Evolutionary conservation across 1,140 invertebrate genomes (phyloP), one percentile per base, ranked within the genome.

Genomic region (Papilio polyxenes): DNA sequence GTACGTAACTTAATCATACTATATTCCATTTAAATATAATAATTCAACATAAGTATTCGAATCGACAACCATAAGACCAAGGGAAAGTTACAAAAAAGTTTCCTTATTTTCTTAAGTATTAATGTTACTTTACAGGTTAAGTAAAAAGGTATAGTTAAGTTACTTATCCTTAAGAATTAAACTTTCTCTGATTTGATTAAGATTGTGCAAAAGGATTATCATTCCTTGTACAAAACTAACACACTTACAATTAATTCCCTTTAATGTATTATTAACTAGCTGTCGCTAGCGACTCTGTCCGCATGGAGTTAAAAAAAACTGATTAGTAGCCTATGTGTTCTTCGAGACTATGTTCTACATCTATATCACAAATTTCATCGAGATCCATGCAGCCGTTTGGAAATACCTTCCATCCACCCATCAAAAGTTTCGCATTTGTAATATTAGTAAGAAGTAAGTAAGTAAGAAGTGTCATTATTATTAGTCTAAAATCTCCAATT

Each of bases 121-220:
- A 69, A 69, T 69, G 37, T 69, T 69, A 23, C 20, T 65, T 5
- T 11, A 69, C 65, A 69, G 23, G 23, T 69, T 69, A 69, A 69
- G 65, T 69, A 69, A 15, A 69, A 69, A 37, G 65, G 65, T 69
- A 37, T 69, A 37, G 11, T 31, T 31, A 69, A 69, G 62, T 65
- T 37, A 69, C 65, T 69, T 69, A 37, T 37, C 23, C 31, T 31
- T 69, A 69, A 31, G 65, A 69, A 69, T 69, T 69, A 37, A 69
- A 69, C 65, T 69, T 69, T 37, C 65, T 69, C 31, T 69, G 65
- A 69, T 69, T 69, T 37, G 65, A 69, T 69, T 69, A 69, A 69
- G 65, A 2, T 37, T 23, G 65, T 69, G 31, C 65, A 5, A 69
- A 69, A 37, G 65, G 65, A 69, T 69, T 69, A 69, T 37, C 7